Base-by-base conservation (phyloP, 2,113 vertebrate genomes). In the Sapajus apella region DNA sequence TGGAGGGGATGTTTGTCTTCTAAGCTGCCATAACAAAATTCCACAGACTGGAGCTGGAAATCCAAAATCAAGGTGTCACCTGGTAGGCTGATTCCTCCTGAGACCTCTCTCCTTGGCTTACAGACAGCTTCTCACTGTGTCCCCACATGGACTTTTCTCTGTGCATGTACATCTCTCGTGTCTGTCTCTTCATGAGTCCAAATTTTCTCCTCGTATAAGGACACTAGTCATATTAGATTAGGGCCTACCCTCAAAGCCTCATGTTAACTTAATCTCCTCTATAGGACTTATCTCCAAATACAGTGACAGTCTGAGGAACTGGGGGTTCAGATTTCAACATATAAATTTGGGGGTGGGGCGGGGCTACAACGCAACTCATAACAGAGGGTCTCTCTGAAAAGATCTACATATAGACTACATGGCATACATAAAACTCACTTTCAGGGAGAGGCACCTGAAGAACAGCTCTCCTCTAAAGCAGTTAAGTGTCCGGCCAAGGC, bases 151-250 rank as follows among this genome's bases (percentile, higher is more conserved):
- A 70, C 73, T 72, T 14, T 55, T 40, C 37, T 75, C 4, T 50
- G 61, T n/a, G 55, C 14, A 4, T 0, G 0, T 1, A n/a, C 8
- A 37, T 16, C 8, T 32, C 76, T 64, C 35, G 32, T n/a, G 12
- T 64, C 16, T 14, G 11, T 66, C 52, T 73, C 45, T 47, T 47
- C 11, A 5, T 32, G 35, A 45, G 25, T 64, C 47, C 64, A 96
- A 9, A 50, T 64, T 23, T 85, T 83, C 77, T 45, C 47, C 13
- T 61, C 12, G 47, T 82, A 18, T 25, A 76, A 77, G 23, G 50
- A 75, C 27, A 73, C 14, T 32, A 70, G 55, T 68, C 23, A 66
- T n/a, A 58, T 0, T 85, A 21, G 30, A 43, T 47, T 75, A 93
- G 25, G 47, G 55, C 12, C 20, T 55, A 47, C 55, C 12, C 30